phyloP scores from a whole-genome alignment of 2,888 invertebrate species.

The Electrophaes corylata region DNA sequence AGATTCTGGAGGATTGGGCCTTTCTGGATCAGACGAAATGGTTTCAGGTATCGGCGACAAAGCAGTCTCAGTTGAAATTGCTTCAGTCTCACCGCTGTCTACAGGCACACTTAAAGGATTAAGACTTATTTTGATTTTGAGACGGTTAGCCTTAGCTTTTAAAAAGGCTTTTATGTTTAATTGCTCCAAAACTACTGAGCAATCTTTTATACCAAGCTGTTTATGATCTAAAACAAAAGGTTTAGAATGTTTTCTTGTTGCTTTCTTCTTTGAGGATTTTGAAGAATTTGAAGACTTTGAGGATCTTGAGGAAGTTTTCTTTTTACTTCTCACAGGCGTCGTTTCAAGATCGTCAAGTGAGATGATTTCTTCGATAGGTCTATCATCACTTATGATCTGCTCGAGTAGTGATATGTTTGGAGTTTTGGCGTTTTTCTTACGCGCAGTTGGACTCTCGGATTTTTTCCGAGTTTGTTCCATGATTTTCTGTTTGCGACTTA shows the following conservation, averaged over 20 bases:
- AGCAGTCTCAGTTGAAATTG: not conserved
- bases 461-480: conserved; percentile 46
- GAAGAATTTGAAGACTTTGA: too few species aligned
- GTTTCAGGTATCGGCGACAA: conserved; percentile 8
- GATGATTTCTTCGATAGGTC: conserved; percentile 74
- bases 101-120: conserved; percentile 9
- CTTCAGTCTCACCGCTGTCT: conserved; percentile 4
- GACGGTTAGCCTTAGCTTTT: not conserved
- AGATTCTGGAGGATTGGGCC: conserved; percentile 1
- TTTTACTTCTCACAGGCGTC: conserved; percentile 48
- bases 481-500: conserved; percentile 48
- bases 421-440: conserved; percentile 52
- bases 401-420: conserved; percentile 76
- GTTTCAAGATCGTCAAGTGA: conserved; percentile 68
- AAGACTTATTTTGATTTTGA: conserved; percentile 25
- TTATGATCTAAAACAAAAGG: conserved; percentile 46
- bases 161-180: conserved; percentile 57
- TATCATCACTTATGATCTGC: conserved; percentile 73
- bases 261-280: conserved; percentile 49
- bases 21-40: conserved; percentile 1
- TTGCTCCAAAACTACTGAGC: conserved; percentile 60
- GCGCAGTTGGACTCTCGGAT: conserved; percentile 56
- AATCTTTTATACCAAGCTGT: conserved; percentile 59
- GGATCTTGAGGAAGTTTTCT: conserved; percentile 44
- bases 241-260: conserved; percentile 38